phyloP scores from a whole-genome alignment of 37 sponge, comb jelly and placozoan genomes.

The Ianthella basta region DNA sequence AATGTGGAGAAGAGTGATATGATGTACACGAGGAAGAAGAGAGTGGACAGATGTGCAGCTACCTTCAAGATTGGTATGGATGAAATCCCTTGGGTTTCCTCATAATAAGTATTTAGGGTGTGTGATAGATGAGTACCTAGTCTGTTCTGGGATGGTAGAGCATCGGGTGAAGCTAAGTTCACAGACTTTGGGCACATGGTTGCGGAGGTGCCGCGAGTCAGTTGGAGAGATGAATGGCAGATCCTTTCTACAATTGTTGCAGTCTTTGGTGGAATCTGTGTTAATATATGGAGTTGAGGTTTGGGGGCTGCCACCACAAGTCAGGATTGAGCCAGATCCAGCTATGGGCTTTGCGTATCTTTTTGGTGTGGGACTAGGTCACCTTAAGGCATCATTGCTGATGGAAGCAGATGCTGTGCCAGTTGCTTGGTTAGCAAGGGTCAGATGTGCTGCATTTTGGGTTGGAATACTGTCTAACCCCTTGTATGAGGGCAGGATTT shows the following conservation, averaged over 20 bases:
- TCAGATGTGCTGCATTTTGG: no score
- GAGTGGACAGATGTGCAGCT: not conserved
- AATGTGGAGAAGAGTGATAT: not conserved
- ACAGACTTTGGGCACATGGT: not conserved
- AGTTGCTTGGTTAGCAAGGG: no score
- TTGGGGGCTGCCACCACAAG: no score
- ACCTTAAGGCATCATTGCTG: no score
- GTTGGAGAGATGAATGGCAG: constrained; percentile 13
- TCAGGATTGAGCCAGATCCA: no score
- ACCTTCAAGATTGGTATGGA: not conserved
- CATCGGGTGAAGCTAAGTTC: not conserved
- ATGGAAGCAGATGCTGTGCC: no score
- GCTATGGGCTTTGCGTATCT: no score
- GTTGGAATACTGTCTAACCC: no score
- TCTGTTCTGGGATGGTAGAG: not conserved
- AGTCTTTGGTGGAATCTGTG: constrained; percentile 4
- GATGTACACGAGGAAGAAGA: constrained; percentile 10
- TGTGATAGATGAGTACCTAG: constrained; percentile 19
- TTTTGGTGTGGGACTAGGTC: no score
- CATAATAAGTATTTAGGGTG: constrained; percentile 10
- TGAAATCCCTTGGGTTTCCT: not conserved
- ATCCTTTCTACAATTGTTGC: not conserved
- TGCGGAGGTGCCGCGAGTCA: constrained; percentile 15
- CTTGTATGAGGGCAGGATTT: no score
- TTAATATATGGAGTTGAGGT: not conserved